A percentile compares a stretch with the other conserved stretches of the same genome.
These are phyloP conservation scores for Phainopepla nitens DNA, from an alignment of 2,113 vertebrate species.

Conservation along the genomic window DNA sequence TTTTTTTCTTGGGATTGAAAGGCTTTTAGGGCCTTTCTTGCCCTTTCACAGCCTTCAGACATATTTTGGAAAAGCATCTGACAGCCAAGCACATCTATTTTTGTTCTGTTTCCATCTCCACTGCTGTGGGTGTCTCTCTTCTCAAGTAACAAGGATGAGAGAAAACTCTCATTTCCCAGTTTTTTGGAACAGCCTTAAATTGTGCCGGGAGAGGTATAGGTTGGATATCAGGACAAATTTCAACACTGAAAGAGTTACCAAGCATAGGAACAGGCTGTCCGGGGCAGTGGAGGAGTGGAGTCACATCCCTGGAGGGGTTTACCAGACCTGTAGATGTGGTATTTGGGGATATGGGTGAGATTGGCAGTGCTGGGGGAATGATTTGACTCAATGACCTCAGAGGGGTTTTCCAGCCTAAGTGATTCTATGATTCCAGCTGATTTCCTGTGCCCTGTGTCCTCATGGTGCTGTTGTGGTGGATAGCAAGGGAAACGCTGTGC, in stretches of 20 bases:
- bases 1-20: not conserved
- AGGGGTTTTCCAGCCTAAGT: not conserved
- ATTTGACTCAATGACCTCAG: not conserved
- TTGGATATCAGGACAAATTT: not conserved
- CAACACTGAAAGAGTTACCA: too few relatives aligned
- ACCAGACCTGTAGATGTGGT: not conserved
- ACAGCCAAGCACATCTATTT: not conserved
- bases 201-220: not conserved
- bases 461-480: not conserved
- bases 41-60: not conserved
- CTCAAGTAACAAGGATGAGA: not conserved
- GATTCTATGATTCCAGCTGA: not conserved
- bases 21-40: not conserved
- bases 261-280: not conserved
- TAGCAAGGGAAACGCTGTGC: not conserved
- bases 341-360: not conserved
- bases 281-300: not conserved
- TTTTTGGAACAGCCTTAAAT: not conserved
- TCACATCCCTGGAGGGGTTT: not conserved
- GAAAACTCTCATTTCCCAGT: not conserved
- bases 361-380: rapidly evolving
- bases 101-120: not conserved
- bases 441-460: not conserved
- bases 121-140: not conserved
- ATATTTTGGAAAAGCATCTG: not conserved